A percentile compares a stretch with the other conserved stretches of the same genome.
Conservation (phyloP, 2,888 invertebrate species). For the Hyalella azteca region DNA sequence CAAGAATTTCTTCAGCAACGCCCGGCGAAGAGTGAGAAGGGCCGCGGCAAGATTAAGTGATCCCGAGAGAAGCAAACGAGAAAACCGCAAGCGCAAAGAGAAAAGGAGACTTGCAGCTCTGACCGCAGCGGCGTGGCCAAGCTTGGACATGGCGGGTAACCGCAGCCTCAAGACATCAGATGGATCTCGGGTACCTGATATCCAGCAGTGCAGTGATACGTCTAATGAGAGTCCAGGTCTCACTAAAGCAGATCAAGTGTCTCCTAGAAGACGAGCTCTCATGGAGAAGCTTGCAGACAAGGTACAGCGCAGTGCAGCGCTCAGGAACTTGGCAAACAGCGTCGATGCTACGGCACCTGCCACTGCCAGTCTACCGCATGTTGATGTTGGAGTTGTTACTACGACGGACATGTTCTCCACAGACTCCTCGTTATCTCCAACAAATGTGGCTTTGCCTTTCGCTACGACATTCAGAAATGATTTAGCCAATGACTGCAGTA, state of each 20-base stretch:
- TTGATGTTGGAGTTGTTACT: background rate
- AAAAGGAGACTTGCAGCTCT: slow-evolving; percentile 53
- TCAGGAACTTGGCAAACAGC: slow-evolving; percentile 40
- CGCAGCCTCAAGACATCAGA: background rate
- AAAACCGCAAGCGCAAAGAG: slow-evolving; percentile 55
- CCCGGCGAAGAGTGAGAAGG: slow-evolving; percentile 48
- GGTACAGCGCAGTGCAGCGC: slow-evolving; percentile 55
- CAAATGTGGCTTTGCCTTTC: background rate
- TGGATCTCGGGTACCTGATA: background rate
- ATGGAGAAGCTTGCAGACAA: slow-evolving; percentile 58
- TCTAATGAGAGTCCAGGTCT: background rate
- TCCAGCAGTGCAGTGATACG: background rate
- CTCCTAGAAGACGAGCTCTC: slow-evolving; percentile 48
- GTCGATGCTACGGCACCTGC: background rate
- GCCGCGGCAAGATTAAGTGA: slow-evolving; percentile 55
- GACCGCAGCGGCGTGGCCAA: slow-evolving; percentile 38
- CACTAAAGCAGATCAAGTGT: slow-evolving; percentile 37
- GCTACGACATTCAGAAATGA: background rate
- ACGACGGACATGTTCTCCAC: background rate
- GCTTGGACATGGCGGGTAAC: background rate
- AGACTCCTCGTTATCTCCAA: background rate
- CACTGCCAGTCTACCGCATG: background rate
- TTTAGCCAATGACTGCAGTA: too few species aligned
- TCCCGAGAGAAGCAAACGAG: slow-evolving; percentile 50
- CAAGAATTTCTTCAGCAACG: slow-evolving; percentile 57